These are phyloP conservation scores for Neomorphus geoffroyi DNA, from an alignment of 2,797 vertebrate species.

Conservation along the genomic window DNA sequence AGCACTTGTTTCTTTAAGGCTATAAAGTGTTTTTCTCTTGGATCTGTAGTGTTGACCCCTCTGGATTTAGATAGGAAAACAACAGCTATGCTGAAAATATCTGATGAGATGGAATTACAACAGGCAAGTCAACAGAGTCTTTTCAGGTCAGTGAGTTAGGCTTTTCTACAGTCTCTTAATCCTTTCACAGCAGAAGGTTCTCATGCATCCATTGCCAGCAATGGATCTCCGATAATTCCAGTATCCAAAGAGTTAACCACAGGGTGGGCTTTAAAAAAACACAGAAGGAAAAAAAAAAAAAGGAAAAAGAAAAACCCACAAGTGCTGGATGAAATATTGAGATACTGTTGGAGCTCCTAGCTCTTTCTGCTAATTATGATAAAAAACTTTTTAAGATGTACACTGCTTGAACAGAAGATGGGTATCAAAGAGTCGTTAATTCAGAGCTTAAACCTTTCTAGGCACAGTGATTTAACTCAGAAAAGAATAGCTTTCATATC, in stretches of 20 bases:
- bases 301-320: not conserved
- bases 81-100: conserved; percentile 19
- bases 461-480: conserved; percentile 33
- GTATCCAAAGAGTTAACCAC: not conserved
- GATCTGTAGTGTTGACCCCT: conserved; percentile 28
- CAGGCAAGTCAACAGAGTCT: conserved; percentile 32
- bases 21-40: not conserved
- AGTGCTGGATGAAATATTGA: not conserved
- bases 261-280: not conserved
- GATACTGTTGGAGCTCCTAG: not conserved
- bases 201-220: conserved; percentile 49
- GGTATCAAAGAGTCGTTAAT: conserved; percentile 38
- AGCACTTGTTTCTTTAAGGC: conserved; percentile 20
- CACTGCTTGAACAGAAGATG: conserved; percentile 30
- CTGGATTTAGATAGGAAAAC: conserved; percentile 32
- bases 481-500: conserved; percentile 49
- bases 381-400: conserved; percentile 39
- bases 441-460: conserved; percentile 34
- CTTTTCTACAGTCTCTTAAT: conserved; percentile 19
- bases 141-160: not conserved
- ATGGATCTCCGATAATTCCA: not conserved
- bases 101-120: conserved; percentile 27
- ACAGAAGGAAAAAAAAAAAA: not conserved
- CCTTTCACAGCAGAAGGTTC: not conserved
- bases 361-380: conserved; percentile 49